phyloP scores from a whole-genome alignment of 2,888 invertebrate genomes.

The Leptopilina myrica region DNA sequence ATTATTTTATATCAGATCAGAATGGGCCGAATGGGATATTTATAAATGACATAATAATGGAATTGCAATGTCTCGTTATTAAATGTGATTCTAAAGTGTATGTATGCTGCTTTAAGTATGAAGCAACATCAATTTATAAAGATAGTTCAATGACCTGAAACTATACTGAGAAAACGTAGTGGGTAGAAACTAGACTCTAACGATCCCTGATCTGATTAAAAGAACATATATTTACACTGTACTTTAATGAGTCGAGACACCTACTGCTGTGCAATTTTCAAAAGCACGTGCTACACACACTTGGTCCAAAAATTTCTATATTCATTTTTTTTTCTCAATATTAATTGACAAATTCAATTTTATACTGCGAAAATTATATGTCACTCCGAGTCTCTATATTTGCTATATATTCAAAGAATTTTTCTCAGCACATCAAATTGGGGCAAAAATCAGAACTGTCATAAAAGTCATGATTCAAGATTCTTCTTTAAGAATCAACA shows the following conservation, averaged over 20 bases:
- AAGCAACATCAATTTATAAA: constrained; percentile 16
- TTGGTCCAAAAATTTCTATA: too few species aligned
- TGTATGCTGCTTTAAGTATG: neutral
- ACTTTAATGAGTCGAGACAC: constrained; percentile 27
- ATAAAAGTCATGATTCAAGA: too few species aligned
- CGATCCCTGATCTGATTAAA: constrained; percentile 35
- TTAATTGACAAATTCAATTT: too few species aligned
- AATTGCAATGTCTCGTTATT: neutral
- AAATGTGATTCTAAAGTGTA: neutral
- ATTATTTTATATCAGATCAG: too few species aligned
- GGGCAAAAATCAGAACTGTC: too few species aligned
- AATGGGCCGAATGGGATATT: neutral
- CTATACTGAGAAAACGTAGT: constrained; percentile 16
- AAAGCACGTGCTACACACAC: too few species aligned
- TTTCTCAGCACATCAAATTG: too few species aligned
- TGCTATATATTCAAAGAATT: too few species aligned
- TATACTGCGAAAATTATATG: too few species aligned
- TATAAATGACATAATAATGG: neutral
- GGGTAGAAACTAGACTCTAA: constrained; percentile 26
- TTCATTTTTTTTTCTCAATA: too few species aligned
- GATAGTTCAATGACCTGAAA: constrained; percentile 24
- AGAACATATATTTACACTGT: constrained; percentile 12
- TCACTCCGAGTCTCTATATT: too few species aligned
- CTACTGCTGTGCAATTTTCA: neutral
- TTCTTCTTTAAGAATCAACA: too few species aligned